phyloP scores from a whole-genome alignment of 2,888 invertebrate genomes.

The Gymnosoma rotundatum region DNA sequence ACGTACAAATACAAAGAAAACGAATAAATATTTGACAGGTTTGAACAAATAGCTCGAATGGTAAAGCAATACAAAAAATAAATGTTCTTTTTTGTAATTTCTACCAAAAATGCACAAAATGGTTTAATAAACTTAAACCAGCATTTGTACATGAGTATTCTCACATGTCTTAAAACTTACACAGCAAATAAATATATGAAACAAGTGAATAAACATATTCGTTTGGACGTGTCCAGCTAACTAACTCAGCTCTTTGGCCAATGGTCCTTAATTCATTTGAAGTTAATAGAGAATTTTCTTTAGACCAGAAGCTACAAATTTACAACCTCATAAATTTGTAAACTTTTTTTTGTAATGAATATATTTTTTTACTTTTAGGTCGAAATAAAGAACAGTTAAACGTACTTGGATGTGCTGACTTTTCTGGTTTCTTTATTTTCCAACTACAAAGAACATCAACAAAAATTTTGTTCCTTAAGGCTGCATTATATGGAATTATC shows the following conservation, averaged over 20 bases:
- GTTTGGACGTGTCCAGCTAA: conserved; percentile 26
- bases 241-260: conserved; percentile 27
- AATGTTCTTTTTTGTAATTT: not conserved
- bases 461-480: conserved; percentile 48
- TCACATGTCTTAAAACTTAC: conserved; percentile 6
- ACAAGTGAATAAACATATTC: not conserved
- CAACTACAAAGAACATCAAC: conserved; percentile 31
- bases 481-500: conserved; percentile 44
- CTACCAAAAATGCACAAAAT: conserved; percentile 40
- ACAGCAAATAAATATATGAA: conserved; percentile 36
- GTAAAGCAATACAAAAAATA: conserved; percentile 19
- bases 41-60: conserved; percentile 46
- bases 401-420: conserved; percentile 28
- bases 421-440: conserved; percentile 29
- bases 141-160: not conserved
- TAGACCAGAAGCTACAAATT: conserved; percentile 36
- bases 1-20: conserved; percentile 9
- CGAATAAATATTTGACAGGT: conserved; percentile 46
- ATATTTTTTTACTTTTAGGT: too few species aligned
- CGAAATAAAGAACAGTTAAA: too few species aligned
- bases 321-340: conserved; percentile 63
- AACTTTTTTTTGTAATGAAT: conserved; percentile 19
- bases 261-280: conserved; percentile 31
- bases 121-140: conserved; percentile 57
- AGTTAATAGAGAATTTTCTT: conserved; percentile 52